phyloP scores from a whole-genome alignment of 2,113 vertebrate species.

The Zeus faber region DNA sequence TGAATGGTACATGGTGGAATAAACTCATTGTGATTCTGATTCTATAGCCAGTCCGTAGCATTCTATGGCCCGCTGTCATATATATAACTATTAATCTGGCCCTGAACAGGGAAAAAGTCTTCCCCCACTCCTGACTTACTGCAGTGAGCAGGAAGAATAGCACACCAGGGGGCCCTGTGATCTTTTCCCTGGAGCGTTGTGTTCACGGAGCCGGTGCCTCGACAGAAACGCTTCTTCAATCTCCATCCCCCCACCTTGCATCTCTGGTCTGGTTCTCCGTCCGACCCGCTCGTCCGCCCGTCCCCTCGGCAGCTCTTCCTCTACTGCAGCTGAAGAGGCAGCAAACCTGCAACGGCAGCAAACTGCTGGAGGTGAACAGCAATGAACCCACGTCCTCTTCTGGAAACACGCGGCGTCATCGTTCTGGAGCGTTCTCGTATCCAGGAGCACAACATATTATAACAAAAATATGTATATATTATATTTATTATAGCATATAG shows the following conservation, averaged over 20 bases:
- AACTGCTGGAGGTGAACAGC: constrained; percentile 33
- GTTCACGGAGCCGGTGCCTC: constrained; percentile 17
- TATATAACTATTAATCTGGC: no score
- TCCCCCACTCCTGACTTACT: no score
- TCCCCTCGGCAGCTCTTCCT: constrained; percentile 28
- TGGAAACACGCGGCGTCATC: constrained; percentile 9
- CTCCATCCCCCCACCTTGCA: constrained; percentile 19
- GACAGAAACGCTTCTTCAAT: constrained; percentile 12
- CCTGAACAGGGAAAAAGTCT: no score
- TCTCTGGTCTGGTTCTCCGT: constrained; percentile 11
- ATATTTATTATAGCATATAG: no score
- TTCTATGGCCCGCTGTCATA: no score
- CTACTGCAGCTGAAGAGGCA: constrained; percentile 33
- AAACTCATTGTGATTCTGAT: no score
- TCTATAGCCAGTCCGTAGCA: no score
- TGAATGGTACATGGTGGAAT: no score
- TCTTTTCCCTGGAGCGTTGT: constrained; percentile 3
- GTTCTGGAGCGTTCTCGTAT: no score
- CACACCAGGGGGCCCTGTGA: neutral
- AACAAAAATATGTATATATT: no score
- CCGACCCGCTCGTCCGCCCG: constrained; percentile 28
- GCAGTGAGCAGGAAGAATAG: no score
- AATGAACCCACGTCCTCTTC: constrained; percentile 35
- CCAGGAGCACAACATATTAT: no score
- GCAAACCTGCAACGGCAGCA: constrained; percentile 62